phyloP scores from a whole-genome alignment of 2,888 invertebrate species.

The Drosophila vallismaia region DNA sequence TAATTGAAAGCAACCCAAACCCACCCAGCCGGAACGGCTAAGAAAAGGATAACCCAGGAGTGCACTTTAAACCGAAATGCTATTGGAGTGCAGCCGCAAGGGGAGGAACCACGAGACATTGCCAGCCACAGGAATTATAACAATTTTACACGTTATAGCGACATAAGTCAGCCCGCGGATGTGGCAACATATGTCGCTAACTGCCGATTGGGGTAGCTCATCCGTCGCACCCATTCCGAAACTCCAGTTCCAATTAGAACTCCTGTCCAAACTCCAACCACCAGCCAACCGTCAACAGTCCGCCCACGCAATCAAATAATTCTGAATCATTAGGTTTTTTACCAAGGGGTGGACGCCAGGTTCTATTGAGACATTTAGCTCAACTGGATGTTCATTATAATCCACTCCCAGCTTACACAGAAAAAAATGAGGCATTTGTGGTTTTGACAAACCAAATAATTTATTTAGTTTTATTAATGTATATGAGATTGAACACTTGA shows the following conservation, averaged over 20 bases:
- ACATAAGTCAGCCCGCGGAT: slow-evolving; percentile 80
- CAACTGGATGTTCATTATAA: slow-evolving; percentile 80
- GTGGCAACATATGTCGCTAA: slow-evolving; percentile 79
- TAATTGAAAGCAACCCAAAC: slow-evolving; percentile 65
- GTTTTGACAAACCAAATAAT: background rate
- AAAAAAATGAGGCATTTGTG: background rate
- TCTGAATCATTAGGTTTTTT: slow-evolving; percentile 80
- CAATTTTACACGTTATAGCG: slow-evolving; percentile 82
- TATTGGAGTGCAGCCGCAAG: slow-evolving; percentile 45
- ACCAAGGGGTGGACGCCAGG: slow-evolving; percentile 40
- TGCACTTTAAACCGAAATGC: slow-evolving; percentile 69
- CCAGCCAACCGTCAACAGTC: slow-evolving; percentile 54
- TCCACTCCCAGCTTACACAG: slow-evolving; percentile 62
- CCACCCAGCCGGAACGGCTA: slow-evolving; percentile 11
- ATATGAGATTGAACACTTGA: too few species aligned
- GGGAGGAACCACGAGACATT: slow-evolving; percentile 35
- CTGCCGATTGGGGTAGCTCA: slow-evolving; percentile 53
- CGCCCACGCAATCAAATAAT: slow-evolving; percentile 83
- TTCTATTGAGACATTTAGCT: slow-evolving; percentile 76
- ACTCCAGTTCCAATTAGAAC: slow-evolving; percentile 5
- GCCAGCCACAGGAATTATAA: slow-evolving; percentile 81
- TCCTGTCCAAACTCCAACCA: slow-evolving; percentile 11
- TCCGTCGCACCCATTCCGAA: slow-evolving; percentile 18
- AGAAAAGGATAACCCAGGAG: slow-evolving; percentile 9
- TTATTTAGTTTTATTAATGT: background rate